These are phyloP conservation scores for Podargus strigoides DNA, from an alignment of 2,797 vertebrate species.

Conservation along the genomic window DNA sequence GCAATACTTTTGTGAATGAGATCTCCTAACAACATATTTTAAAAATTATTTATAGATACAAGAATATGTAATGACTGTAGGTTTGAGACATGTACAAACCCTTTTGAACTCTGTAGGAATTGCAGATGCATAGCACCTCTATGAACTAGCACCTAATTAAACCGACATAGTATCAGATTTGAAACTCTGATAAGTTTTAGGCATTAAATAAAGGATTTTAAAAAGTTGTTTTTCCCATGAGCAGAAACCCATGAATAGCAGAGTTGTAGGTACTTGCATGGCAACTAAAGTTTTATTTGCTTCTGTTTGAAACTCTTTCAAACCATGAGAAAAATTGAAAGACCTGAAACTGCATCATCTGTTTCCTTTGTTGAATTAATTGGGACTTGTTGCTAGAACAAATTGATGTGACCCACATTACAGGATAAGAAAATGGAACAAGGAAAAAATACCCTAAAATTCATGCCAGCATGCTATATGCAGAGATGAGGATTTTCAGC, in stretches of 20 bases:
- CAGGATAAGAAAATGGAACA: constrained; percentile 27
- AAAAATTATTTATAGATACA: background rate
- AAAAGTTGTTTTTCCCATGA: background rate
- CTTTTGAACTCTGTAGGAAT: background rate
- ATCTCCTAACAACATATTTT: background rate
- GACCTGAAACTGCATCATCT: background rate
- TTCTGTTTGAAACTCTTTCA: background rate
- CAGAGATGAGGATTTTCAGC: background rate
- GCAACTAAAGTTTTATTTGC: background rate
- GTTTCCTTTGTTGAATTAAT: background rate
- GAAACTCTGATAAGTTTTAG: background rate
- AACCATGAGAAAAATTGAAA: background rate
- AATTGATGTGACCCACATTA: constrained; percentile 16
- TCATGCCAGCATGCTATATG: background rate
- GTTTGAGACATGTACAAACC: background rate
- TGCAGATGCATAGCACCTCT: background rate
- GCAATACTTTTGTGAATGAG: background rate
- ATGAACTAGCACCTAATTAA: background rate
- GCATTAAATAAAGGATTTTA: background rate
- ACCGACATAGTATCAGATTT: background rate
- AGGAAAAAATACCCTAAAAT: background rate
- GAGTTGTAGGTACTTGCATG: background rate
- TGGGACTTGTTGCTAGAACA: constrained; percentile 26
- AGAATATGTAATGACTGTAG: background rate
- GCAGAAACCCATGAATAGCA: background rate